Base-by-base conservation (phyloP, 2,888 invertebrate genomes). In the Luperina nickerlii region DNA sequence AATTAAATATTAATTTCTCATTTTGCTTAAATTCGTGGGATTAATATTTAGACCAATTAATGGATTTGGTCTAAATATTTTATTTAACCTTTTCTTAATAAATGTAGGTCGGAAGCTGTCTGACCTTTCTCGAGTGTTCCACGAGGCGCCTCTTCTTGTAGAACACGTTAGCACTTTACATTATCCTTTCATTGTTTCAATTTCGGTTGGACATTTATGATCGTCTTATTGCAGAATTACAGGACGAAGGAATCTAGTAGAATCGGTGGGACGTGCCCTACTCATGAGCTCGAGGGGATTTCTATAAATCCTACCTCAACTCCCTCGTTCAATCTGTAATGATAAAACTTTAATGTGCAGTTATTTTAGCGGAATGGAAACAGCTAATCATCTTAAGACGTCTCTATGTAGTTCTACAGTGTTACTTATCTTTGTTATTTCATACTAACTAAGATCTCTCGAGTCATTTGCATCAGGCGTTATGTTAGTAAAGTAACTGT, bases 271-370 rank as follows among this genome's bases (percentile, higher is more conserved):
- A 90, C 91, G 88, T 90, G 88, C 86, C 82, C 83, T 82, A 65
- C 86, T 88, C 82, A 84, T 83, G 86, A 88, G 86, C 89, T 90
- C 89, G 83, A 38, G 78, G 79, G 88, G 84, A 85, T 86, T 86
- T 70, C 84, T 82, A 69, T 79, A 84, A 89, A 89, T 88, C 83
- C 80, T 78, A 77, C 87, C 86, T 80, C 78, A 84, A 83, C 76
- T 85, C 83, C 78, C 73, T 79, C 79, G 88, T 87, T 87, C 88
- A 89, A 91, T 90, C 88, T 89, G 88, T 90, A 85, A 90, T 90
- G 82, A 88, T 90, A 90, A 89, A 91, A 90, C 86, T 87, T 90
- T 90, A 89, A 90, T 89, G 85, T 84, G 63, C 86, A 86, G 77
- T 88, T 82, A 83, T 87, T 86, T 82, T 68, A 79, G 84, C 51